Percentiles rank a stretch among this genome's conserved stretches.
These are phyloP conservation scores for Tachina grossa DNA, from an alignment of 2,888 invertebrate species.

Conservation along the genomic window DNA sequence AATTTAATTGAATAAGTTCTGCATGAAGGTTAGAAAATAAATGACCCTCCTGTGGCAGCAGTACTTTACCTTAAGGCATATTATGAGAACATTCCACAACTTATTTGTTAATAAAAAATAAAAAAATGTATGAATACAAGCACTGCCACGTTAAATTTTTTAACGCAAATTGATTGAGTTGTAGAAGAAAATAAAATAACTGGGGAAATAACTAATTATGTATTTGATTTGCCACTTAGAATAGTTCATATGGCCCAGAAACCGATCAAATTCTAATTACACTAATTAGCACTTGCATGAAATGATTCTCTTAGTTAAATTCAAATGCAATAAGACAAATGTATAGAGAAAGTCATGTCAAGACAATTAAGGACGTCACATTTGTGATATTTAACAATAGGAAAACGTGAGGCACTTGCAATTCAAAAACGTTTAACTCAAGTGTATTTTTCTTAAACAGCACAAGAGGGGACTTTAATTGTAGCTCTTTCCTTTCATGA, in stretches of 20 bases:
- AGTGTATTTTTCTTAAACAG: too few relatives aligned
- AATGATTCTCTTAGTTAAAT: not conserved
- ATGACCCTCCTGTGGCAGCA: slow-evolving; percentile 47
- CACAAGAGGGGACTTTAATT: too few relatives aligned
- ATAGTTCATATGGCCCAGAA: not conserved
- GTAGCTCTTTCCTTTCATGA: too few relatives aligned
- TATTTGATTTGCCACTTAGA: not conserved
- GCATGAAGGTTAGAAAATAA: slow-evolving; percentile 58
- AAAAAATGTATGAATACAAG: not conserved
- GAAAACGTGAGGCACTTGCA: too few relatives aligned
- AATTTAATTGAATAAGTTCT: slow-evolving; percentile 64
- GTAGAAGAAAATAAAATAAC: not conserved
- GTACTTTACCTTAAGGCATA: slow-evolving; percentile 31
- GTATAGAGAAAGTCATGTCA: not conserved
- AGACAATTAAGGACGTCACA: not conserved
- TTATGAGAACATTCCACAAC: slow-evolving; percentile 26
- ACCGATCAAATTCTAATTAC: slow-evolving; percentile 18
- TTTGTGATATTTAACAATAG: not conserved
- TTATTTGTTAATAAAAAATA: not conserved
- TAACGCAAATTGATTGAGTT: slow-evolving; percentile 38
- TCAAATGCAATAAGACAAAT: not conserved
- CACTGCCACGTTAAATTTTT: not conserved
- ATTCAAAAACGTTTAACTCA: too few relatives aligned
- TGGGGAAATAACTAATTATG: not conserved
- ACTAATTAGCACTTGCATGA: too few relatives aligned